Conservation (phyloP, 2,797 vertebrate species). For the Artibeus jamaicensis region DNA sequence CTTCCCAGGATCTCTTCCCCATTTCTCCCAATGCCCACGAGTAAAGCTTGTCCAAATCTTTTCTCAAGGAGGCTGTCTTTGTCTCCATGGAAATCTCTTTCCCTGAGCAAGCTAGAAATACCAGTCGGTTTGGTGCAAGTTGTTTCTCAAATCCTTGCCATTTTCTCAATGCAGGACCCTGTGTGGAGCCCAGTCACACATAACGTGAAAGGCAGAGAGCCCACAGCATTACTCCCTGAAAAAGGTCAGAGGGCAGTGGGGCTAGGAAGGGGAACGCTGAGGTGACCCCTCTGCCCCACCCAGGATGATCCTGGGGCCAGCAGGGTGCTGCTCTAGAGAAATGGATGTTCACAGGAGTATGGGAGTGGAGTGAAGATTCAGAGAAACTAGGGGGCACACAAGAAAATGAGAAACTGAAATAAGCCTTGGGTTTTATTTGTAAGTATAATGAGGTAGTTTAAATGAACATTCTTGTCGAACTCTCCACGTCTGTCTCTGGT, state of each 20-base stretch:
- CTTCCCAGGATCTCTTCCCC: background rate
- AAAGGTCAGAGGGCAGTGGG: accelerated
- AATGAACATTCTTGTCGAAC: background rate
- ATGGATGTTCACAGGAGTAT: background rate
- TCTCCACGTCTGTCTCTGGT: background rate
- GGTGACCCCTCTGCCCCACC: background rate
- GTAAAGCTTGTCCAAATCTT: background rate
- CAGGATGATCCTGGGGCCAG: background rate
- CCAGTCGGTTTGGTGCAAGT: background rate
- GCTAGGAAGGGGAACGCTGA: background rate
- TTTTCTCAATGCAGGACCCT: background rate
- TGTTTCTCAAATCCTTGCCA: accelerated
- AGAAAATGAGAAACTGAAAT: background rate
- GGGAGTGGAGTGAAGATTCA: background rate
- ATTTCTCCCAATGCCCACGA: accelerated
- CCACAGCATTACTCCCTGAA: accelerated
- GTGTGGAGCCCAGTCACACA: accelerated
- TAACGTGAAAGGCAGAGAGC: accelerated
- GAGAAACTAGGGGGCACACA: background rate
- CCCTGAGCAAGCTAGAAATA: background rate
- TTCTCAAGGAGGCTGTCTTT: background rate
- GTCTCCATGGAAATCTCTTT: background rate
- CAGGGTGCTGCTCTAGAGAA: accelerated
- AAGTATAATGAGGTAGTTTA: background rate
- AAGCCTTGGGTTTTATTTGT: too few relatives aligned